These are phyloP conservation scores for Nephrotoma guestfalica DNA, from an alignment of 2,888 invertebrate genomes.

Conservation along the genomic window DNA sequence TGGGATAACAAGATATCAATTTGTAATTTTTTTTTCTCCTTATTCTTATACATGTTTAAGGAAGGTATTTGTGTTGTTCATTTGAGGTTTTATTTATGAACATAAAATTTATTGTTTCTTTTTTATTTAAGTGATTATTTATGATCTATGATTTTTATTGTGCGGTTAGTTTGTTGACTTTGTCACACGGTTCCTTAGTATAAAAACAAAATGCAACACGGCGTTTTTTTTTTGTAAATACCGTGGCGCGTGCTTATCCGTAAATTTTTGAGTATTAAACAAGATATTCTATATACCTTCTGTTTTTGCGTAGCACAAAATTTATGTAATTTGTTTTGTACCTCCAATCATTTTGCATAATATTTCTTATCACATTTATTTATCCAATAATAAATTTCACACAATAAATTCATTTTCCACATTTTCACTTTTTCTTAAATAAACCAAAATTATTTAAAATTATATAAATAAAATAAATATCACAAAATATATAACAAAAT, in stretches of 20 bases:
- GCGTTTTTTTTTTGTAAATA: not conserved
- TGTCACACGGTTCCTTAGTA: not conserved
- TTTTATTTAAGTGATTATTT: not conserved
- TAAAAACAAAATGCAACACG: not conserved
- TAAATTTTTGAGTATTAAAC: not conserved
- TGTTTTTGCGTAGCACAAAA: not conserved
- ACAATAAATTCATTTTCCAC: not conserved
- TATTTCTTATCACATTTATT: not conserved
- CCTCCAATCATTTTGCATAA: not conserved
- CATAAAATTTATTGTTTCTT: not conserved
- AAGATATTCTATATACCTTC: not conserved
- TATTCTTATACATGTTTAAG: not conserved
- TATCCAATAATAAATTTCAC: not conserved
- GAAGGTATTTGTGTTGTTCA: not conserved
- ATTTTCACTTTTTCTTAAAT: not conserved
- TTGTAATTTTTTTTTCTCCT: slow-evolving; percentile 13
- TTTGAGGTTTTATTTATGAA: not conserved
- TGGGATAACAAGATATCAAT: slow-evolving; percentile 20
- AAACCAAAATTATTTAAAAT: not conserved
- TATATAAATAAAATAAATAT: not conserved
- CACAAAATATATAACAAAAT: not conserved
- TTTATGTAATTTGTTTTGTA: not conserved
- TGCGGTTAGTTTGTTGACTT: not conserved
- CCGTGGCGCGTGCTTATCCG: not conserved
- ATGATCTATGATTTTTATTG: slow-evolving; percentile 2